Evolutionary conservation across 2,888 invertebrate genomes (phyloP).

Genomic region (Chouioia cunea): DNA sequence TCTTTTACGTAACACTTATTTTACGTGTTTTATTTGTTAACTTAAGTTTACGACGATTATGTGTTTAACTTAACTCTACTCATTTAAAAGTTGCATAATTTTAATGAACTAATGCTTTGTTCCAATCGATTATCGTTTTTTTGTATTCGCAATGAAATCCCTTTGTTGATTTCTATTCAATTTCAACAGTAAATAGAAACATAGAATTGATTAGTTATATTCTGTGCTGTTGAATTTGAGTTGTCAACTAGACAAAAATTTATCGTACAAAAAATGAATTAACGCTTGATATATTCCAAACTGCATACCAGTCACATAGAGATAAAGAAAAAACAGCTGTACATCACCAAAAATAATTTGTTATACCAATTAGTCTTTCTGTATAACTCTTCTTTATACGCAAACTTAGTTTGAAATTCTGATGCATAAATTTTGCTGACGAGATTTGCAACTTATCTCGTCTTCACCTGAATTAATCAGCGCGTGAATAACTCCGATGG

Average conservation of each 20-base stretch:
- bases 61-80: slow-evolving; percentile 11
- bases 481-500: slow-evolving; percentile 34
- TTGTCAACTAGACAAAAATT: background rate
- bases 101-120: background rate
- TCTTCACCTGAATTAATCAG: slow-evolving; percentile 26
- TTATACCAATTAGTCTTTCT: background rate
- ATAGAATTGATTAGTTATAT: too few species aligned
- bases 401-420: background rate
- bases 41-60: background rate
- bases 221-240: too few species aligned
- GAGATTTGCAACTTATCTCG: slow-evolving; percentile 33
- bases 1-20: too few species aligned
- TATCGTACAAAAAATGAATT: background rate
- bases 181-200: too few species aligned
- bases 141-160: background rate
- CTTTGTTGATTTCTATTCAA: background rate
- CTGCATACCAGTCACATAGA: background rate
- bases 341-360: slow-evolving; percentile 1
- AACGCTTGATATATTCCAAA: slow-evolving; percentile 5
- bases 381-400: background rate
- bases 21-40: too few species aligned
- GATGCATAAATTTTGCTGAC: slow-evolving; percentile 1
- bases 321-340: background rate
- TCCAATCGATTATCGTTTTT: background rate
- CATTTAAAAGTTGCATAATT: slow-evolving; percentile 12